Conservation (phyloP, 2,113 vertebrate genomes). For the Heterochromis multidens region DNA sequence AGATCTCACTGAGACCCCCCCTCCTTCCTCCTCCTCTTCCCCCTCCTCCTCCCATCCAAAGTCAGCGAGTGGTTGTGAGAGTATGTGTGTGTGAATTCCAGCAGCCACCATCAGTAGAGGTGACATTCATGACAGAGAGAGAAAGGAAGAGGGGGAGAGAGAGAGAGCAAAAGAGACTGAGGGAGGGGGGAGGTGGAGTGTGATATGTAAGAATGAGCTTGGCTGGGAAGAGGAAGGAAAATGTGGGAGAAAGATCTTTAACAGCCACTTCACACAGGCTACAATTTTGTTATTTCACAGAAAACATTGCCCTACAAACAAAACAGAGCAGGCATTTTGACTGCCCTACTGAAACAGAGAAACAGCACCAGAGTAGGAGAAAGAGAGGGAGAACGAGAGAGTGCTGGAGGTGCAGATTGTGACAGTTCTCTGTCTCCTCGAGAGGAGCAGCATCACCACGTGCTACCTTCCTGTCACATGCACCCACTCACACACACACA, state of each 20-base stretch:
- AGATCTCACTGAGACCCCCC: conserved; percentile 61
- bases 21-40: conserved; percentile 19
- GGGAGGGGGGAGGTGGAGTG: not conserved
- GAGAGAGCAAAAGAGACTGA: not conserved
- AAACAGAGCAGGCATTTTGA: conserved; percentile 19
- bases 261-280: conserved; percentile 44
- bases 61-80: conserved; percentile 69
- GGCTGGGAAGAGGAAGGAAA: conserved; percentile 30
- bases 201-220: conserved; percentile 56
- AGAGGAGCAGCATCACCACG: conserved; percentile 50
- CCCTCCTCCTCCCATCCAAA: conserved; percentile 68
- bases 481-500: not conserved
- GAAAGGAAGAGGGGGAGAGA: not conserved
- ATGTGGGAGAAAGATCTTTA: conserved; percentile 29
- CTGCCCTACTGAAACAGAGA: conserved; percentile 6
- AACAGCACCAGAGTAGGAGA: not conserved
- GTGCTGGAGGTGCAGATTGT: conserved; percentile 53
- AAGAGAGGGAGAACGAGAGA: conserved; percentile 5
- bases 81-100: conserved; percentile 71
- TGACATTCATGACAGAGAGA: conserved; percentile 77
- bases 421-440: conserved; percentile 62
- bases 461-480: conserved; percentile 41
- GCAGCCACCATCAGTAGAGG: conserved; percentile 80
- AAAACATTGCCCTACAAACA: not conserved
- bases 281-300: conserved; percentile 42